Evolutionary conservation across 2,113 vertebrate genomes (phyloP).

Genomic region (Urocitellus parryii): DNA sequence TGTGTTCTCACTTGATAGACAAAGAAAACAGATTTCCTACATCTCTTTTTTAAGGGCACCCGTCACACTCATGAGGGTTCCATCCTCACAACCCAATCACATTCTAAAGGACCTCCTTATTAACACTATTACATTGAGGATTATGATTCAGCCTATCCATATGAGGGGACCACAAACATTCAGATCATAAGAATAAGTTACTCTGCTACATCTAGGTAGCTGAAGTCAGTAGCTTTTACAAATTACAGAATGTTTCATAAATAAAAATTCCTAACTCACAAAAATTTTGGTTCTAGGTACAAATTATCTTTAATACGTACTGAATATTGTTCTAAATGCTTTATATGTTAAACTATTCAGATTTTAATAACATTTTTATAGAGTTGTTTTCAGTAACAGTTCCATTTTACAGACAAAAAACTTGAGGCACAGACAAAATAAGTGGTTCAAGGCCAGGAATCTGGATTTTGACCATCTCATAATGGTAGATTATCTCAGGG

Average conservation of each 20-base stretch:
- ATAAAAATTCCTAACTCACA: not conserved
- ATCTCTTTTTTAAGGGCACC: not conserved
- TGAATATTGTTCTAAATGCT: not conserved
- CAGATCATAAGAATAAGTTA: not conserved
- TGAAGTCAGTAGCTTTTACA: not conserved
- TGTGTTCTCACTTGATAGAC: not conserved
- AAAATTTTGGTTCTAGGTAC: not conserved
- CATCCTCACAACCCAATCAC: no score
- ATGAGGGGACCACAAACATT: not conserved
- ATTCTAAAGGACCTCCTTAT: not conserved
- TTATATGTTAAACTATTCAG: not conserved
- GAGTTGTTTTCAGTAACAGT: not conserved
- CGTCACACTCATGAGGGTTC: not conserved
- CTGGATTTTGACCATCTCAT: not conserved
- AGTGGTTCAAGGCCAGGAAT: not conserved
- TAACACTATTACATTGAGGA: not conserved
- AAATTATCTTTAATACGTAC: not conserved
- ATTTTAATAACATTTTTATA: not conserved
- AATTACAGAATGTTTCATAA: not conserved
- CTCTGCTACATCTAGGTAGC: not conserved
- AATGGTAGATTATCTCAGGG: not conserved
- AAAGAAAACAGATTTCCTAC: not conserved
- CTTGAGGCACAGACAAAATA: not conserved
- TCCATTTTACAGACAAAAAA: not conserved
- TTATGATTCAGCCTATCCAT: not conserved